Base-by-base conservation (phyloP, 1,140 invertebrate species). In the Centruroides vittatus region DNA sequence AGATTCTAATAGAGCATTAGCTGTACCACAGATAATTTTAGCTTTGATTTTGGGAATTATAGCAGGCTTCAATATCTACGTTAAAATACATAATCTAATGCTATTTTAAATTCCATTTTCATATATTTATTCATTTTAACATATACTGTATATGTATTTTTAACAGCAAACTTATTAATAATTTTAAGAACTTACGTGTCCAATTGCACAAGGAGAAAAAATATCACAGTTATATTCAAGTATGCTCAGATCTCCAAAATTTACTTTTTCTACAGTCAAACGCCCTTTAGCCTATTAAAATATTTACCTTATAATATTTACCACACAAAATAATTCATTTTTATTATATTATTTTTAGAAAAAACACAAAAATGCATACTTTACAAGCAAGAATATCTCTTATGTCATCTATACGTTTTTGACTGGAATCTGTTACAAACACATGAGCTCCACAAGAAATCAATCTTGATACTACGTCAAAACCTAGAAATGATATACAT, bases 11-110 rank as follows among this genome's bases (percentile, higher is more conserved):
- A 66, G 67, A 23, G 58, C 55, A 61, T 70, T 68, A n/a, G 67
- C 65, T 35, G 67, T 59, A 10, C 69, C 69, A 63, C 69, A 70
- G 7, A 70, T 63, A 7, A 70, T 66, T 60, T 64, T 69, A 4
- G 66, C 65, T 55, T 69, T 60, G 34, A 70, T 59, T 49, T 65
- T 46, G 34, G 67, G 59, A 36, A 70, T 69, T 9, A 65, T 68
- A 11, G 65, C 52, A 23, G 59, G 52, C 35, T 49, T 65, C 11
- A 67, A 54, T 46, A 66, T 48, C 65, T 66, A 13, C 3, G 55
- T 23, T 47, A 35, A 61, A 57, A 23, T 23, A 11, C 10, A 41
- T 1, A 47, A 47, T n/a, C 46, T 13, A 54, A 35, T 23, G 10
- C 54, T 41, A 41, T 41, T 41, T 23, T 41, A 41, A 41, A 41